Evolutionary conservation across 2,888 invertebrate genomes (phyloP).

Genomic region (Drosophila mulleri): DNA sequence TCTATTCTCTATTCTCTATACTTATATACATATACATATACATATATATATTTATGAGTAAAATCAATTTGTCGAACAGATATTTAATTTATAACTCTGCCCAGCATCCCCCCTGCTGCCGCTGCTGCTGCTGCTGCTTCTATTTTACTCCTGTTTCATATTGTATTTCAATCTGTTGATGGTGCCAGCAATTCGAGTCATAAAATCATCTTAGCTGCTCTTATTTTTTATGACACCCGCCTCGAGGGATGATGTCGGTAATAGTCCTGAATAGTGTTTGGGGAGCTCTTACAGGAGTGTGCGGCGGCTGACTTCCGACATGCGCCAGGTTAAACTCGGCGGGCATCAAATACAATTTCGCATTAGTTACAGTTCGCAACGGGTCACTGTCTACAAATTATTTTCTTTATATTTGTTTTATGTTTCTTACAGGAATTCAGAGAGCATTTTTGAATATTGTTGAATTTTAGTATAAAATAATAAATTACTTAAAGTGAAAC

Average conservation of each 20-base stretch:
- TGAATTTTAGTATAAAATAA: too few relatives aligned
- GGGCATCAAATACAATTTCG: conserved; percentile 18
- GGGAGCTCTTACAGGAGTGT: conserved; percentile 1
- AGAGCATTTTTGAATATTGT: too few relatives aligned
- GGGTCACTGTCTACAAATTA: not conserved
- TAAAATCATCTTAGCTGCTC: conserved; percentile 33
- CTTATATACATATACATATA: conserved; percentile 35
- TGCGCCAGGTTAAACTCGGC: conserved; percentile 4
- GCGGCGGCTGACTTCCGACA: not conserved
- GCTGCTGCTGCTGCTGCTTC: not conserved
- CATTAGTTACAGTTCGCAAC: conserved; percentile 8
- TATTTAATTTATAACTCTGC: conserved; percentile 73
- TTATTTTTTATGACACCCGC: conserved; percentile 33
- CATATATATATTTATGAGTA: conserved; percentile 56
- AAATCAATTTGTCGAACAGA: conserved; percentile 72
- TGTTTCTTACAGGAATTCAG: not conserved
- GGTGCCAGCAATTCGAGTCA: conserved; percentile 20
- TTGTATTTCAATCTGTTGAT: conserved; percentile 58
- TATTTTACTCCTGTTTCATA: conserved; percentile 1
- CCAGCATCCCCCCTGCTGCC: not conserved
- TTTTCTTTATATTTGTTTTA: too few relatives aligned
- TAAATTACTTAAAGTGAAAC: too few relatives aligned
- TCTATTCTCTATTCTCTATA: conserved; percentile 49
- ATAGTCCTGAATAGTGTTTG: conserved; percentile 24
- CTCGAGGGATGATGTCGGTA: conserved; percentile 40